Percentiles rank a stretch among this genome's conserved stretches.
phyloP scores from a whole-genome alignment of 2,888 invertebrate species.

The Siphlonurus alternatus region DNA sequence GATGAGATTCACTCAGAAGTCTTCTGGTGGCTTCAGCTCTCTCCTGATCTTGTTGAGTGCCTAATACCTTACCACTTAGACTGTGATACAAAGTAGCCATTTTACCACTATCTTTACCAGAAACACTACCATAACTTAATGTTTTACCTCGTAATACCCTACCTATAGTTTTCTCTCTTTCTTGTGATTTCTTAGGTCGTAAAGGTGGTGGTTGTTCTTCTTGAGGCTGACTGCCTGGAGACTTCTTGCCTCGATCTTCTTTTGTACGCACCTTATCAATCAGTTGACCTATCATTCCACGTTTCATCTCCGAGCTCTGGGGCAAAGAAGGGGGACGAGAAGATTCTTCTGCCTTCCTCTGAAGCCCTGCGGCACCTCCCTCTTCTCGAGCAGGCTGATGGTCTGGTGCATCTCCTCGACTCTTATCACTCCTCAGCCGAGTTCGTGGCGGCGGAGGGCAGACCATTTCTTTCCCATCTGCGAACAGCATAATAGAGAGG shows the following conservation, averaged over 20 bases:
- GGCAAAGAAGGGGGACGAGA: conserved; percentile 3
- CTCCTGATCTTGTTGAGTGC: conserved; percentile 10
- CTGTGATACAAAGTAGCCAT: conserved; percentile 18
- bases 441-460: neutral
- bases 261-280: conserved; percentile 31
- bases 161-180: neutral
- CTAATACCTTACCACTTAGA: conserved; percentile 17
- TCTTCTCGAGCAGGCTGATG: neutral
- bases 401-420: neutral
- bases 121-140: neutral
- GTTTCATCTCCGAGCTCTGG: conserved; percentile 15
- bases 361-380: neutral
- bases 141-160: neutral
- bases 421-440: neutral
- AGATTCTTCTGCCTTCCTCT: neutral
- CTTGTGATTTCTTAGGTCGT: conserved; percentile 8
- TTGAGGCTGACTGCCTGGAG: conserved; percentile 17
- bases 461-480: neutral
- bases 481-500: neutral
- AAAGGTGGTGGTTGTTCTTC: conserved; percentile 13
- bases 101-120: conserved; percentile 10
- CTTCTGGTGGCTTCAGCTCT: neutral
- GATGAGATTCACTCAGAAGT: neutral
- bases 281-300: conserved; percentile 34
- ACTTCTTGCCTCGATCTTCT: conserved; percentile 20